Evolutionary conservation across 2,888 invertebrate species (phyloP).

Genomic region (Pollenia angustigena): DNA sequence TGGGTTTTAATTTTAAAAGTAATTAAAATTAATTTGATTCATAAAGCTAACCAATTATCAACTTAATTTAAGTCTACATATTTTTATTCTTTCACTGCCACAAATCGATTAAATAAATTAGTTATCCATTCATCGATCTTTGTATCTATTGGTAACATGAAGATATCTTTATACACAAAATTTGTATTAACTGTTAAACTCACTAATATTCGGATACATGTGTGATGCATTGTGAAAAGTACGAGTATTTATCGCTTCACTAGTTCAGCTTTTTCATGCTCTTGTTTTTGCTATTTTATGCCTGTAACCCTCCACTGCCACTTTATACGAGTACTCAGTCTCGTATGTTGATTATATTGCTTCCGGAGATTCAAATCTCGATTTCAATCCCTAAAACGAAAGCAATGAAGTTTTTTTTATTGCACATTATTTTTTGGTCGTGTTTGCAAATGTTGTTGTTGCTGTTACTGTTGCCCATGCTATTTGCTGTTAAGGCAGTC

Average conservation of each 20-base stretch:
- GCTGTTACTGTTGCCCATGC: constrained; percentile 27
- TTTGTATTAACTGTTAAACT: neutral
- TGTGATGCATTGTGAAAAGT: neutral
- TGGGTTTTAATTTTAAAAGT: constrained; percentile 36
- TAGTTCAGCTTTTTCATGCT: constrained; percentile 35
- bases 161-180: constrained; percentile 47
- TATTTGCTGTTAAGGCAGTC: constrained; percentile 67
- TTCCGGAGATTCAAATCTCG: constrained; percentile 81
- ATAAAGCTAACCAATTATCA: constrained; percentile 57
- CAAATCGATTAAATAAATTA: constrained; percentile 60
- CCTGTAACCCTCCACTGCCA: constrained; percentile 42
- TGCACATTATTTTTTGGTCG: neutral
- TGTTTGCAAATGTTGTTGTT: constrained; percentile 20
- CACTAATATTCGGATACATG: constrained; percentile 42
- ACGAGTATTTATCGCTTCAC: constrained; percentile 63
- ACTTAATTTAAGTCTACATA: constrained; percentile 20
- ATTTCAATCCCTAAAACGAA: constrained; percentile 75
- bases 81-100: constrained; percentile 21
- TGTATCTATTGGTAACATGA: constrained; percentile 52
- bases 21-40: constrained; percentile 62
- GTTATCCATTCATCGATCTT: constrained; percentile 36
- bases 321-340: constrained; percentile 29
- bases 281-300: constrained; percentile 24
- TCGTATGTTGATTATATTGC: constrained; percentile 76
- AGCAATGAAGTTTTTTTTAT: constrained; percentile 51